Evolutionary conservation across 2,888 invertebrate genomes (phyloP).

Genomic region (Lymantria monacha): DNA sequence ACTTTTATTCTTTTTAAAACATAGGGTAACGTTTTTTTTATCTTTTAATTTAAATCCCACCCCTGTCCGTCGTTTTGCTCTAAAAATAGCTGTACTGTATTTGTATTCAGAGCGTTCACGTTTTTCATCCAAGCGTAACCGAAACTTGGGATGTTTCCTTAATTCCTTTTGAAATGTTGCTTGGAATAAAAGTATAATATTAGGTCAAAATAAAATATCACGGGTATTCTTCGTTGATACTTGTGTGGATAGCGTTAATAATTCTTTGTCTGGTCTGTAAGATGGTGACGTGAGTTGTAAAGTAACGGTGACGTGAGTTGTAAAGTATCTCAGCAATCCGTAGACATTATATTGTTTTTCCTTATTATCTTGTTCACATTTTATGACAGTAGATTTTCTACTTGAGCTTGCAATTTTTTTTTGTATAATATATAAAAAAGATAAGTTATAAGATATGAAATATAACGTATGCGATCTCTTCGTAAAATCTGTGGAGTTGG

Average conservation of each 20-base stretch:
- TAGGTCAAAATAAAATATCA: neutral
- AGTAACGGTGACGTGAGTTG: no score
- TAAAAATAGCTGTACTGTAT: constrained; percentile 14
- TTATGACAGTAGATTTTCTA: no score
- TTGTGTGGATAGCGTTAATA: neutral
- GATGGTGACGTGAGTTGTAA: no score
- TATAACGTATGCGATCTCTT: no score
- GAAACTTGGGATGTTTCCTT: constrained; percentile 5
- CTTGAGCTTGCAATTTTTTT: no score
- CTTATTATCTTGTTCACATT: no score
- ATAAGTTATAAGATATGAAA: no score
- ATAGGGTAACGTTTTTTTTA: neutral
- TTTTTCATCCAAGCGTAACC: constrained; percentile 13
- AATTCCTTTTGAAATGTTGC: constrained; percentile 9
- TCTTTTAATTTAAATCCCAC: neutral
- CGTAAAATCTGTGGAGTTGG: no score
- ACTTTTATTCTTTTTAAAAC: neutral
- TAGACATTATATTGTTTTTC: no score
- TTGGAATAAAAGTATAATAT: neutral
- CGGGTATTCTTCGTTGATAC: neutral
- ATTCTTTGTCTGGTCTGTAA: no score
- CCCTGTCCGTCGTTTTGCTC: constrained; percentile 5
- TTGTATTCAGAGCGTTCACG: constrained; percentile 18
- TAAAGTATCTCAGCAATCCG: no score
- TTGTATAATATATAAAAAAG: no score